phyloP scores from a whole-genome alignment of 2,113 vertebrate genomes.

The Vulpes ferrilata region DNA sequence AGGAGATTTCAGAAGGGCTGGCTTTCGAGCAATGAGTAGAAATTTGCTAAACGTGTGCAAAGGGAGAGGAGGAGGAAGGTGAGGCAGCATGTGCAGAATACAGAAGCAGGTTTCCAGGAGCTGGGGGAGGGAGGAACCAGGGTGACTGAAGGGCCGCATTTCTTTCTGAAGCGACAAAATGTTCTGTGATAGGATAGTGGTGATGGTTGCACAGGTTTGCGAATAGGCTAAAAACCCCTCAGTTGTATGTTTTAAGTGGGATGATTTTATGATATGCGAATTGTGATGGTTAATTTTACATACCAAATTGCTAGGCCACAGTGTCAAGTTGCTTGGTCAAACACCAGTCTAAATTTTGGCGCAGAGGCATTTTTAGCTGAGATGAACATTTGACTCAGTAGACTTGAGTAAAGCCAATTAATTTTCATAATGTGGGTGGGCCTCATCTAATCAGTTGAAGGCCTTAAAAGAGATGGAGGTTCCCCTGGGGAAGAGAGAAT shows the following conservation, averaged over 20 bases:
- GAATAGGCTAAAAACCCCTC: neutral
- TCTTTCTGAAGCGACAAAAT: neutral
- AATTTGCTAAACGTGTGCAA: neutral
- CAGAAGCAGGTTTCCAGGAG: neutral
- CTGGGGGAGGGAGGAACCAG: fast-evolving
- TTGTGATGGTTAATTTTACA: neutral
- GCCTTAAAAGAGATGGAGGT: neutral
- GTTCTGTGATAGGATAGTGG: too few relatives aligned
- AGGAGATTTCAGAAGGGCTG: neutral
- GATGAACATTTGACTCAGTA: neutral
- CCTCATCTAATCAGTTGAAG: neutral
- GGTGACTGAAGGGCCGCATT: neutral
- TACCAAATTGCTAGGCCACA: neutral
- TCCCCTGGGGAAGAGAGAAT: neutral
- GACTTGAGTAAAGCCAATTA: neutral
- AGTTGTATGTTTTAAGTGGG: neutral
- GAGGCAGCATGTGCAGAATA: neutral
- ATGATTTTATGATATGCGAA: neutral
- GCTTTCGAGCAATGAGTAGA: neutral
- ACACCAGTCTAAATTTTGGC: neutral
- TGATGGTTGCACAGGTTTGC: neutral
- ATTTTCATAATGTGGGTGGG: neutral
- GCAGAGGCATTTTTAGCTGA: neutral
- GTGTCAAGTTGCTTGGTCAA: neutral
- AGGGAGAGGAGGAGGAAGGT: neutral